Conservation (phyloP, 2,888 invertebrate species). For the Callyntrura guangdongensis region DNA sequence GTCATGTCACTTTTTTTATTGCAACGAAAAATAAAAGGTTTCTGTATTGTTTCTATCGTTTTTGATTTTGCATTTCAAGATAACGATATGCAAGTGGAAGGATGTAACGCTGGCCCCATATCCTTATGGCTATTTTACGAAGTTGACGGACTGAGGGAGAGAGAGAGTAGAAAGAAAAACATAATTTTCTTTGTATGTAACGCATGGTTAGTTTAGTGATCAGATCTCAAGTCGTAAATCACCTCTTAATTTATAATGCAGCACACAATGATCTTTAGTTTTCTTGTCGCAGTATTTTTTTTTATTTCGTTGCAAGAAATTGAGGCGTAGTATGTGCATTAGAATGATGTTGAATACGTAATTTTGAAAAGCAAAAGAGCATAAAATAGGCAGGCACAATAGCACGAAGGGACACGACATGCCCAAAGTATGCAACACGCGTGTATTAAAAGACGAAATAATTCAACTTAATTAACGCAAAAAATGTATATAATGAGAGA, state of each 20-base stretch:
- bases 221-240: constrained; percentile 63
- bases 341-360: background rate
- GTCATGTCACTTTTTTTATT: constrained; percentile 45
- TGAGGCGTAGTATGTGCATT: constrained; percentile 37
- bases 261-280: constrained; percentile 44
- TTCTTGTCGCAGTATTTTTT: background rate
- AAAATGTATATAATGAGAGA: constrained; percentile 22
- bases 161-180: background rate
- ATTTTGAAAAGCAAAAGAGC: background rate
- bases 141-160: background rate
- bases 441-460: constrained; percentile 48
- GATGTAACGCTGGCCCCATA: constrained; percentile 13
- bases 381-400: background rate
- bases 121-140: background rate
- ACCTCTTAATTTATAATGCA: constrained; percentile 75
- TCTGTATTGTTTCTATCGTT: background rate
- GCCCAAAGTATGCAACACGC: constrained; percentile 24
- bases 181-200: constrained; percentile 12
- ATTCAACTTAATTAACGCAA: constrained; percentile 71
- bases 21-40: constrained; percentile 23
- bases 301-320: background rate
- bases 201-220: constrained; percentile 48
- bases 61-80: constrained; percentile 17
- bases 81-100: constrained; percentile 19
- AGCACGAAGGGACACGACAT: constrained; percentile 26